These are phyloP conservation scores for Macropus fuliginosus DNA, from an alignment of 2,797 vertebrate genomes.

Conservation along the genomic window DNA sequence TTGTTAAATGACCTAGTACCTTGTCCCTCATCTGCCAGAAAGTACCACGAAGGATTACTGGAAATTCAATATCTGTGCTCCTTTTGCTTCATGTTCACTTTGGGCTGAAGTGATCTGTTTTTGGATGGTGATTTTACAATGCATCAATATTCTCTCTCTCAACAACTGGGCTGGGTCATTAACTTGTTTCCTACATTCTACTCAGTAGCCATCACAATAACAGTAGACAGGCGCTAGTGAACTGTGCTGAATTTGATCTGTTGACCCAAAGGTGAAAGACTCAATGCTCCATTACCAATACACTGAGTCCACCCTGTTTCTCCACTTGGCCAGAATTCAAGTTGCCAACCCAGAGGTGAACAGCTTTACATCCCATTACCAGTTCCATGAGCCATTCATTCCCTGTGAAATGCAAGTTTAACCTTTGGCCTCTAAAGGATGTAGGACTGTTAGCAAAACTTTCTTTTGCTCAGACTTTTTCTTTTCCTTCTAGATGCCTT, in stretches of 20 bases:
- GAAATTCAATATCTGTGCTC: not conserved
- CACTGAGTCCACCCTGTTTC: not conserved
- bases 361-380: not conserved
- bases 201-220: not conserved
- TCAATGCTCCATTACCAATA: not conserved
- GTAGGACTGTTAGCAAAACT: not conserved
- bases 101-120: constrained; percentile 21
- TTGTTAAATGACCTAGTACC: not conserved
- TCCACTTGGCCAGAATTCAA: constrained; percentile 38
- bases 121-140: not conserved
- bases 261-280: not conserved
- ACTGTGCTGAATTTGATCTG: not conserved
- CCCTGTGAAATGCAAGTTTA: constrained; percentile 6
- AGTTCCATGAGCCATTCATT: constrained; percentile 18
- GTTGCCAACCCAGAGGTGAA: not conserved
- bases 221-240: not conserved
- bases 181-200: not conserved
- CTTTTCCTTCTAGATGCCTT: not conserved
- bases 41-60: not conserved
- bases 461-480: not conserved
- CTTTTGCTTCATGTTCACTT: not conserved
- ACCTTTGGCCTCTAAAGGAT: not conserved
- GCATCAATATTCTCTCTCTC: not conserved
- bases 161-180: not conserved
- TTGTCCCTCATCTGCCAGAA: not conserved